Base-by-base conservation (phyloP, 2,797 vertebrate genomes). In the Agapornis canus region DNA sequence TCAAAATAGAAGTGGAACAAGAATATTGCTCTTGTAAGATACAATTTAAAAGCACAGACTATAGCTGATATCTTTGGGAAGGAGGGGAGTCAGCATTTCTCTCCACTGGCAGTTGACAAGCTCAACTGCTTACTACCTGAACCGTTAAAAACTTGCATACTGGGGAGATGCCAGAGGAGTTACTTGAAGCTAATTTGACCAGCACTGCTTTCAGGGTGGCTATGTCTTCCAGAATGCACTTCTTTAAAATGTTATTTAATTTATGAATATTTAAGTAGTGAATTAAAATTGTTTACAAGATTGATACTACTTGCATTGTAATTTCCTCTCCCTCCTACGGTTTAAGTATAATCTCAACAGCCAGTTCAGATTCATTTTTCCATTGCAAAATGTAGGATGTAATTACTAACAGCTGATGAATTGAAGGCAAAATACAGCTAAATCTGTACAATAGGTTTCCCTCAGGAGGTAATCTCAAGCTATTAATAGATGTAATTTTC, bases 271-370 rank as follows among this genome's bases (percentile, higher is more conserved):
- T 56, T 82, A 78, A 88, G 23, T 56, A 82, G 37, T 39, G 14
- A 86, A 90, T 80, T 94, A 84, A 92, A 96, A 43, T 80, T 82
- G 73, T 96, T 96, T 96, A 89, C 56, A 84, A 88, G 66, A 82
- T 18, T 63, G 13, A 66, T 61, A 79, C 26, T 78, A 25, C 75
- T 93, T 94, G 70, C 60, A 42, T 52, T 88, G 51, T 78, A 52
- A 90, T 96, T 90, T 90, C 80, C 43, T 91, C 37, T 69, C 63
- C 26, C 51, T 94, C 51, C n/a, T 56, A 42, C 60, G 40, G 94
- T 82, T 73, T 69, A 89, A 52, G 32, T 54, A 65, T 40, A 85
- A 54, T 51, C 54, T 94, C 65, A 65, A 39, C 31, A 86, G 20
- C 79, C 45, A 81, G 32, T 63, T 93, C 54, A 54, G 54, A 90